These are phyloP conservation scores for Delichon dasypus DNA, from an alignment of 2,797 vertebrate species.

Conservation along the genomic window DNA sequence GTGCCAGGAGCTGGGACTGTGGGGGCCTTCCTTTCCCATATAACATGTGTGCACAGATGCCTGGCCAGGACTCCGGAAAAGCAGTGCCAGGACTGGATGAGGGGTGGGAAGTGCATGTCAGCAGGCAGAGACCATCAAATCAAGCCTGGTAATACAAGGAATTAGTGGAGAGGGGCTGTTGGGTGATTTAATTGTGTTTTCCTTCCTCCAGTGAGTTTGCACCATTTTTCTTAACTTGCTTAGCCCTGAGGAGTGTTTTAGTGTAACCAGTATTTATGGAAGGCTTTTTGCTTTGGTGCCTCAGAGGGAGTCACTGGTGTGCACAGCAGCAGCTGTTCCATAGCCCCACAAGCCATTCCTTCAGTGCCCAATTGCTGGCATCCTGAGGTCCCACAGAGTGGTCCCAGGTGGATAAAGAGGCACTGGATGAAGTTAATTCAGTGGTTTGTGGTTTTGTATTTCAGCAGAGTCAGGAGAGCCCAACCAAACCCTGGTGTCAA, in stretches of 20 bases:
- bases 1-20: no score
- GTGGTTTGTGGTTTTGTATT: neutral
- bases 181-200: slow-evolving; percentile 36
- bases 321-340: rapidly evolving
- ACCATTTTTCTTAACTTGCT: neutral
- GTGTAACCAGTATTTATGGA: neutral
- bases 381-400: rapidly evolving
- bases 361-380: rapidly evolving
- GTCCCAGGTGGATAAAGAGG: neutral
- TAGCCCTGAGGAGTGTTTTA: neutral
- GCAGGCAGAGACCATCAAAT: neutral
- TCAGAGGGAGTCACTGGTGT: neutral
- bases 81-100: neutral
- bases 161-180: neutral
- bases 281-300: neutral
- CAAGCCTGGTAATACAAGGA: neutral
- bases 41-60: rapidly evolving
- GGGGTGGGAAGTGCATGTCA: neutral
- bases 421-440: neutral
- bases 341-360: neutral
- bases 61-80: neutral
- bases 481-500: rapidly evolving
- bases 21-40: neutral
- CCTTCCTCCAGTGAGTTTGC: neutral
- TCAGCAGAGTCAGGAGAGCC: neutral